phyloP scores from a whole-genome alignment of 2,797 vertebrate genomes.

The Rhincodon typus region DNA sequence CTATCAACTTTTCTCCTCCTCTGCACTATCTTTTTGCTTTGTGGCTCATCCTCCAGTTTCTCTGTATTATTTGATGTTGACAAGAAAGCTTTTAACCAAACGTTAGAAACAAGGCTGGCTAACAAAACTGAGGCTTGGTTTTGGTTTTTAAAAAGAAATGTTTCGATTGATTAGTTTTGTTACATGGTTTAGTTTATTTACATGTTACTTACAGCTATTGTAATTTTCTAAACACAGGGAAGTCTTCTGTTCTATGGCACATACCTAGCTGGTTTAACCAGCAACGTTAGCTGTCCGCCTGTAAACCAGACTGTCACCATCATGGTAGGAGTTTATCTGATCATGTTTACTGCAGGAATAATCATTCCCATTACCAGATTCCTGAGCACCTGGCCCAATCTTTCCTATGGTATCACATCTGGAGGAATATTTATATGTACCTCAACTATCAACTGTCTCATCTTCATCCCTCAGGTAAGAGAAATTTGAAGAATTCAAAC shows the following conservation, averaged over 20 bases:
- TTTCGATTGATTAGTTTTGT: not conserved
- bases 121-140: no score
- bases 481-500: constrained; percentile 47
- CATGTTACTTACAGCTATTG: not conserved
- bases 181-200: not conserved
- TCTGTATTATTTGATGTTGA: not conserved
- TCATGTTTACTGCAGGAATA: constrained; percentile 65
- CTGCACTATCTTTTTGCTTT: not conserved
- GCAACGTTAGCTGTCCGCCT: constrained; percentile 82
- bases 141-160: not conserved
- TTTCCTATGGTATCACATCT: constrained; percentile 78
- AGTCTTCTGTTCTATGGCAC: constrained; percentile 79
- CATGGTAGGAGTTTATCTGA: constrained; percentile 73
- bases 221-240: constrained; percentile 55
- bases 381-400: constrained; percentile 77
- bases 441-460: constrained; percentile 79
- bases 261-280: constrained; percentile 87
- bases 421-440: constrained; percentile 90
- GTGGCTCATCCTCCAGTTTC: not conserved
- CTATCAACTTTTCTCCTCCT: not conserved
- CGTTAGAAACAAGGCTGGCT: no score
- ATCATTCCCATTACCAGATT: constrained; percentile 70
- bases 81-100: no score
- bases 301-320: constrained; percentile 93
- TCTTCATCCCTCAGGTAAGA: constrained; percentile 88